Base-by-base conservation (phyloP, 2,888 invertebrate genomes). In the Cistogaster globosa region DNA sequence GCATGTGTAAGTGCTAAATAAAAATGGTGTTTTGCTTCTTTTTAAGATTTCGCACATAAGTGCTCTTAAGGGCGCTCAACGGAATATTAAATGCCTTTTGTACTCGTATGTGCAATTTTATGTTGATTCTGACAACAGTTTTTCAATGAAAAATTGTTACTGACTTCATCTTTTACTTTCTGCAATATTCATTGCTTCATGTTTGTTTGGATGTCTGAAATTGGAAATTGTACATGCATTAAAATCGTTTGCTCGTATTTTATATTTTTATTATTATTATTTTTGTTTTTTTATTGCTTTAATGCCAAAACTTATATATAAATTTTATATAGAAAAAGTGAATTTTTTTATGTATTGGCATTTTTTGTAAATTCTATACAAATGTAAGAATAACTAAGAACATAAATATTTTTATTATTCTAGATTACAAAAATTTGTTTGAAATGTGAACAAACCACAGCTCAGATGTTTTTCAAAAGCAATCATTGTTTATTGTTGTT, bases 1-100 rank as follows among this genome's bases (percentile, higher is more conserved):
- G 84, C 86, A 83, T 87, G 84, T 87, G 87, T 84, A 87, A 84
- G 87, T 86, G 84, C 81, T 79, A 86, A 84, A 87, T 86, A 86
- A 86, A 87, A 87, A 87, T 84, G 84, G 78, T 86, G 83, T 83
- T 83, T 86, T 77, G 83, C 69, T 83, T 85, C 83, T 86, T 83
- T 85, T 82, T 86, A 84, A 84, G 84, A 84, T 84, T 84, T 84
- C 68, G 81, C 87, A 77, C 87, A 86, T 86, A 87, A 87, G 87
- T 87, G 86, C 87, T 86, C 87, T 87, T 87, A 87, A 87, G 87
- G 79, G 86, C 75, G 78, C 79, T 75, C 86, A 83, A 75, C 80
- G 57, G 72, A 86, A 83, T 83, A 81, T 86, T 80, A 83, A 86
- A 83, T 81, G 86, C 77, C 74, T 77, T 86, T 83, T 80, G 76